Conservation (phyloP, 1,140 invertebrate genomes). For the Nephila pilipes region DNA sequence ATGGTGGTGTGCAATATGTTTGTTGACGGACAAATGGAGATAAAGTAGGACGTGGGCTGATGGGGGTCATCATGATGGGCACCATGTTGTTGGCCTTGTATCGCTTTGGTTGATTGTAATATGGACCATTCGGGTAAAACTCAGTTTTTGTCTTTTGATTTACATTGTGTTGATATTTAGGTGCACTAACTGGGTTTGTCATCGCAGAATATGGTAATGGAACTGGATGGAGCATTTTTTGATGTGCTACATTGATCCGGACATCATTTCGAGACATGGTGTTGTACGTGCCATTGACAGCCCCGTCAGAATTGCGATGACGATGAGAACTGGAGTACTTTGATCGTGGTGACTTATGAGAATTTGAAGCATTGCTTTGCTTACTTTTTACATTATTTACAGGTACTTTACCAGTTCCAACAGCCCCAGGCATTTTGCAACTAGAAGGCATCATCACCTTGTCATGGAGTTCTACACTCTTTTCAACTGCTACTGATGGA, state of each 20-base stretch:
- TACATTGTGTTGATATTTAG: slow-evolving; percentile 55
- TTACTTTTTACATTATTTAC: slow-evolving; percentile 65
- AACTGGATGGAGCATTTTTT: slow-evolving; percentile 65
- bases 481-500: slow-evolving; percentile 55
- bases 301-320: slow-evolving; percentile 46
- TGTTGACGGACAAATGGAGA: slow-evolving; percentile 59
- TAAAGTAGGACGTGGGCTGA: slow-evolving; percentile 25
- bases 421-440: slow-evolving; percentile 66
- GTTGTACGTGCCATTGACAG: slow-evolving; percentile 33
- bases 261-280: background rate
- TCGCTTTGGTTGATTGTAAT: slow-evolving; percentile 71
- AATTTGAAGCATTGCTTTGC: slow-evolving; percentile 3
- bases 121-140: slow-evolving; percentile 62
- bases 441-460: slow-evolving; percentile 72
- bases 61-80: slow-evolving; percentile 14
- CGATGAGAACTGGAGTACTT: slow-evolving; percentile 65
- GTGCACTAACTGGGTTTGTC: background rate
- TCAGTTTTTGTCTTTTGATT: slow-evolving; percentile 60
- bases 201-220: slow-evolving; percentile 52
- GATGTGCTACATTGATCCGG: slow-evolving; percentile 21
- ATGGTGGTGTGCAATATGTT: slow-evolving; percentile 64
- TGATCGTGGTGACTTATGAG: slow-evolving; percentile 60
- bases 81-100: slow-evolving; percentile 39
- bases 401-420: slow-evolving; percentile 68
- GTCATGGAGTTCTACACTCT: slow-evolving; percentile 68